These are phyloP conservation scores for Lepus oiostolus DNA, from an alignment of 2,797 vertebrate species.

Conservation along the genomic window DNA sequence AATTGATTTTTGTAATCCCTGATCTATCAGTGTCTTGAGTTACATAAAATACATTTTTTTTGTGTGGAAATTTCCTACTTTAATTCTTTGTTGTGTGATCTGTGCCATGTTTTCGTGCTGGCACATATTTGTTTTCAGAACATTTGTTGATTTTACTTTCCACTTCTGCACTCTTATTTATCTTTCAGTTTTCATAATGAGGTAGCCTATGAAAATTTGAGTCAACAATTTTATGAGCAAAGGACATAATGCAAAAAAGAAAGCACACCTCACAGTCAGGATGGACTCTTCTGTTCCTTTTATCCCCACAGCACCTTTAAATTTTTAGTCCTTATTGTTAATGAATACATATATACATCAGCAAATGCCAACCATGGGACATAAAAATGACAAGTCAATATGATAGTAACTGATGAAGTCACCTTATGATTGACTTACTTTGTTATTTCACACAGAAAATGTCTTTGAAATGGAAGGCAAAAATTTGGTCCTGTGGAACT, in stretches of 20 bases:
- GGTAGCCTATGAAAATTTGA: not conserved
- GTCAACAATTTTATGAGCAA: not conserved
- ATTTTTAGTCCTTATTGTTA: not conserved
- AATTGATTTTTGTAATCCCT: not conserved
- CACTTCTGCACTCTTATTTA: not conserved
- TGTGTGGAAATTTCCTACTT: not conserved
- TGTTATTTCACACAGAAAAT: not conserved
- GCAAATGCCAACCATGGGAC: not conserved
- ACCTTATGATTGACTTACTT: not conserved
- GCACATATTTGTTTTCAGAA: not conserved
- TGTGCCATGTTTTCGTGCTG: constrained; percentile 43
- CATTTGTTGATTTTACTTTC: constrained; percentile 13
- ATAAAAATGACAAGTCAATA: not conserved
- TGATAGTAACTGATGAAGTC: not conserved
- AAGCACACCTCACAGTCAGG: not conserved
- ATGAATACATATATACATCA: not conserved
- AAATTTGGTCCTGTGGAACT: not conserved
- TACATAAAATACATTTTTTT: constrained; percentile 18
- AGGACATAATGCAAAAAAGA: not conserved
- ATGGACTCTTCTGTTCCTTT: not conserved
- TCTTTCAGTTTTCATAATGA: constrained; percentile 2
- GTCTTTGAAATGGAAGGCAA: constrained; percentile 11
- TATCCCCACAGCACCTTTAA: not conserved
- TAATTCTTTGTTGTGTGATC: constrained; percentile 35
- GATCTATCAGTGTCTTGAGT: not conserved